Evolutionary conservation across 2,888 invertebrate genomes (phyloP), one percentile per base, ranked within the genome.

Genomic region (Acronicta psi): DNA sequence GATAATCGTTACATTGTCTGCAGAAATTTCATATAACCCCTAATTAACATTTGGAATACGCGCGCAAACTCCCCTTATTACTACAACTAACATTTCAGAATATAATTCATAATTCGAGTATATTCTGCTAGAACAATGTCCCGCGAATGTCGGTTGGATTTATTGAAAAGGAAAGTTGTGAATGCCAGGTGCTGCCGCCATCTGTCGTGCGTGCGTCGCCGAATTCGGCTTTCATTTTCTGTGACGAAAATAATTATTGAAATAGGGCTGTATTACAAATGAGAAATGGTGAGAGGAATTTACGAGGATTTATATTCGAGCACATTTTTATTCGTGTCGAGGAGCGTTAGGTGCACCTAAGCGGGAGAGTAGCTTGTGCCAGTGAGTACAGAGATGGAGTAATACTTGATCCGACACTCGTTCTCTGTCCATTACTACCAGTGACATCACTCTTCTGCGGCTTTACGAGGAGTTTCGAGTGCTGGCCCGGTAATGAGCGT

Each of bases 101-200:
- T 71, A 75, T 77, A 75, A 73, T 79, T 79, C 62, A 73, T 72
- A 75, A 77, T 82, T 73, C 75, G 62, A 76, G 58, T 75, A 71
- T 67, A 73, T 75, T 75, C 58, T 57, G 56, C 51, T 64, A 60
- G 56, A 77, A 77, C 71, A 79, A 76, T 72, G 66, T 77, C 74
- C 58, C 57, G 51, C 54, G 50, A 76, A 73, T 74, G 75, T 74
- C 58, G 60, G 76, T 72, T 71, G 82, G 80, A 85, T 83, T 89
- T 85, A 89, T 87, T 86, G 87, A 88, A 88, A 88, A 85, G 87
- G 86, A 88, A 89, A 88, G 86, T 88, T 85, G 69, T 61, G 75
- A 78, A 78, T 73, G 83, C 77, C 88, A 88, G 87, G 87, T 88
- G 88, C 66, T 70, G 55, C 60, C 70, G 79, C 79, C 83, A 84